A percentile compares a stretch with the other conserved stretches of the same genome.
Evolutionary conservation across 2,797 vertebrate genomes (phyloP).

Genomic region (Gambelia wislizenii): DNA sequence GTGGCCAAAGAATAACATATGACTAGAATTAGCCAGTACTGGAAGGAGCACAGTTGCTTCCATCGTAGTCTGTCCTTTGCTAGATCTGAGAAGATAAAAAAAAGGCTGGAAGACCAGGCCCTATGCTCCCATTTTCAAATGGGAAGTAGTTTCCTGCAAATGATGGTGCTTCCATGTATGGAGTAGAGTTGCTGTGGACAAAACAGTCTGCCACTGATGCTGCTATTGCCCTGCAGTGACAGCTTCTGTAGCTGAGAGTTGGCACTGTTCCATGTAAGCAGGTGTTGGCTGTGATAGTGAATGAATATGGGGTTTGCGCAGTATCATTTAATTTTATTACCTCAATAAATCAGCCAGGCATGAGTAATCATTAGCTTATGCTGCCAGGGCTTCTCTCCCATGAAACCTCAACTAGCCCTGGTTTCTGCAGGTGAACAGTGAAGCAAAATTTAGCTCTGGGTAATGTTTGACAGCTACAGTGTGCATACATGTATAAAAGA

Average conservation of each 20-base stretch:
- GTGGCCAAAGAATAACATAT: no score
- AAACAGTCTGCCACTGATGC: background rate
- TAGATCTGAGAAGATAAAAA: background rate
- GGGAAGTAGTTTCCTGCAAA: background rate
- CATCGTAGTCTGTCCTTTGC: background rate
- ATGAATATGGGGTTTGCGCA: slow-evolving; percentile 5
- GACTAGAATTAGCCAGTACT: background rate
- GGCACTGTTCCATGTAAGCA: slow-evolving; percentile 8
- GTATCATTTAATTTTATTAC: slow-evolving; percentile 2
- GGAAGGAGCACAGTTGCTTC: background rate
- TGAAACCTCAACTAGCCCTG: slow-evolving; percentile 46
- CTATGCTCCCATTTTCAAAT: background rate
- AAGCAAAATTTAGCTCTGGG: slow-evolving; percentile 45
- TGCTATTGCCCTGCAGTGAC: background rate
- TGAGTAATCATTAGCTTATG: slow-evolving; percentile 56
- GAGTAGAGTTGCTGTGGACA: background rate
- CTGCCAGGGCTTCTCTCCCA: slow-evolving; percentile 27
- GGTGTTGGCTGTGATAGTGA: slow-evolving; percentile 31
- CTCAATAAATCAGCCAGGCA: slow-evolving; percentile 27
- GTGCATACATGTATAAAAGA: slow-evolving; percentile 37
- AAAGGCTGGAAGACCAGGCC: background rate
- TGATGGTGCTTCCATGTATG: background rate
- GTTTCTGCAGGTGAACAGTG: slow-evolving; percentile 59
- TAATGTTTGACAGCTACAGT: slow-evolving; percentile 53
- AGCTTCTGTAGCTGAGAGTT: background rate